Conservation (phyloP, 1,140 invertebrate species). For the Anadara kagoshimensis region DNA sequence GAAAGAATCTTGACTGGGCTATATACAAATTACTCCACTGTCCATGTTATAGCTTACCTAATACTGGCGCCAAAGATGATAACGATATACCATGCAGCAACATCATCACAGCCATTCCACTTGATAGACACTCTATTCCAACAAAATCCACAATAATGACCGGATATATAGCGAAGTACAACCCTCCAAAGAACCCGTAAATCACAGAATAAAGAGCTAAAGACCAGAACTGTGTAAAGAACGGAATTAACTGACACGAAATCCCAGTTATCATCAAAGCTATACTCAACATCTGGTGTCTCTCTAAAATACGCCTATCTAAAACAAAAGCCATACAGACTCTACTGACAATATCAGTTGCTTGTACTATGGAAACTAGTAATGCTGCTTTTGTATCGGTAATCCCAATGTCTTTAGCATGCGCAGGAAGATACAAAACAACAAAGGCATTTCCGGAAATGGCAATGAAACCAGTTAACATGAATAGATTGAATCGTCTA, state of each 20-base stretch:
- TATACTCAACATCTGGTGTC: conserved; percentile 28
- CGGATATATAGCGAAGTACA: conserved; percentile 29
- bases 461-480: neutral
- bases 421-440: neutral
- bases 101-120: conserved; percentile 35
- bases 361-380: conserved; percentile 38
- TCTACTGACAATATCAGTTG: conserved; percentile 33
- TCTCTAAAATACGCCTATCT: conserved; percentile 30
- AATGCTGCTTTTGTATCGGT: conserved; percentile 33
- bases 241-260: conserved; percentile 12
- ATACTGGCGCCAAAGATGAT: conserved; percentile 13
- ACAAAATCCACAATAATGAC: conserved; percentile 39
- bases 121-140: conserved; percentile 31
- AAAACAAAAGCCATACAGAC: conserved; percentile 30
- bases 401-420: conserved; percentile 11
- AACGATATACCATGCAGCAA: conserved; percentile 26
- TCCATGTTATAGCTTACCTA: conserved; percentile 28
- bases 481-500: too few relatives aligned
- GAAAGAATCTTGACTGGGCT: too few relatives aligned
- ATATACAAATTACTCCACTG: too few relatives aligned
- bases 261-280: conserved; percentile 22
- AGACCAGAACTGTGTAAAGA: conserved; percentile 9
- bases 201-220: conserved; percentile 23
- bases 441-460: neutral
- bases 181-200: conserved; percentile 38